Conservation (phyloP, 2,888 invertebrate species). For the Fabriciana adippe region DNA sequence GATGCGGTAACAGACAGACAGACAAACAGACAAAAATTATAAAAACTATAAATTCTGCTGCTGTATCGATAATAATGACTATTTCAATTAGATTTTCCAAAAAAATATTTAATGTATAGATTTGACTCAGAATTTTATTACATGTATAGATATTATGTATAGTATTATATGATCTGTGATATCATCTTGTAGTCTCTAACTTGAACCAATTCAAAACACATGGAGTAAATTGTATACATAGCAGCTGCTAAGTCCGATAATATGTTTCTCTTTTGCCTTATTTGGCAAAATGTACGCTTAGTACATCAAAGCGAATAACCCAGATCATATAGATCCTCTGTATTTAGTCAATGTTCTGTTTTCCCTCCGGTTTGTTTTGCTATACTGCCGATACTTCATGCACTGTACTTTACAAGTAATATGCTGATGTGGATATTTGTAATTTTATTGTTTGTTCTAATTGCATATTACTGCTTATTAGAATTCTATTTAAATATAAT, state of each 20-base stretch:
- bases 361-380: background rate
- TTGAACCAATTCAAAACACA: background rate
- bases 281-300: background rate
- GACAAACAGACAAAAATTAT: no score
- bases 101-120: no score
- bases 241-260: background rate
- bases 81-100: no score
- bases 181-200: background rate
- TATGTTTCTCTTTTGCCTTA: slow-evolving; percentile 1
- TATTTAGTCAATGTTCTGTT: slow-evolving; percentile 7
- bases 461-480: background rate
- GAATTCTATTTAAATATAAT: no score
- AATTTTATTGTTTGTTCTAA: background rate
- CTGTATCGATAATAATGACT: no score
- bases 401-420: background rate
- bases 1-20: no score
- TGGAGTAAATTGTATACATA: slow-evolving; percentile 8
- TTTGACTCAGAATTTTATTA: no score
- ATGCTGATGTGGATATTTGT: background rate
- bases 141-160: no score
- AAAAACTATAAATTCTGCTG: no score
- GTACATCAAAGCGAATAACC: slow-evolving; percentile 15
- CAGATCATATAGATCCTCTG: slow-evolving; percentile 5
- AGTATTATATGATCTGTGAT: no score
- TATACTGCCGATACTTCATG: background rate